phyloP scores from a whole-genome alignment of 2,113 vertebrate genomes.

The Phasianus colchicus region DNA sequence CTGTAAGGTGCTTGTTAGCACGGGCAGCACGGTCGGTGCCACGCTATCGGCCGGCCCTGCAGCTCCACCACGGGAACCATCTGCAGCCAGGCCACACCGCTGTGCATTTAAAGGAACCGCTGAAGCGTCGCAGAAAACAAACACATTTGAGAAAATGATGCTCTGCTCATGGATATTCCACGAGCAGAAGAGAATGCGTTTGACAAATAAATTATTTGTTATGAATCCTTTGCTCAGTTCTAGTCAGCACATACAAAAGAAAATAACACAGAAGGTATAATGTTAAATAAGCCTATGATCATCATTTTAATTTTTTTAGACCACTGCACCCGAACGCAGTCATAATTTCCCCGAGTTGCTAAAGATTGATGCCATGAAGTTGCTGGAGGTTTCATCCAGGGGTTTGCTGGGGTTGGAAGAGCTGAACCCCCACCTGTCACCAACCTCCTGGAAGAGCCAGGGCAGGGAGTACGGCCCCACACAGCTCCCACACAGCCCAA shows the following conservation, averaged over 20 bases:
- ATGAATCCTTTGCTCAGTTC: conserved; percentile 47
- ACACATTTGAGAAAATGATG: conserved; percentile 5
- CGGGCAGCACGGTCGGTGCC: too few species aligned
- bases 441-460: not conserved
- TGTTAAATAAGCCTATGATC: conserved; percentile 28
- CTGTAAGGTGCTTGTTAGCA: not conserved
- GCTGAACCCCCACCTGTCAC: not conserved
- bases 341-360: not conserved
- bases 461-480: not conserved
- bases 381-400: not conserved
- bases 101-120: conserved; percentile 16
- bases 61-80: not conserved
- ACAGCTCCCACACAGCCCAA: not conserved
- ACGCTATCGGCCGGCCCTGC: not conserved
- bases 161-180: conserved; percentile 20
- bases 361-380: not conserved
- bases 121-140: not conserved
- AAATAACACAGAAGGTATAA: conserved; percentile 5
- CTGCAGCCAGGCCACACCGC: conserved; percentile 6
- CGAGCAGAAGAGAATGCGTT: not conserved
- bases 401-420: not conserved
- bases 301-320: not conserved
- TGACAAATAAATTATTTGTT: conserved; percentile 71
- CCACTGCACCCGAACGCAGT: not conserved
- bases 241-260: conserved; percentile 38